Base-by-base conservation (phyloP, 2,888 invertebrate genomes). In the Chromoteleia sp. region DNA sequence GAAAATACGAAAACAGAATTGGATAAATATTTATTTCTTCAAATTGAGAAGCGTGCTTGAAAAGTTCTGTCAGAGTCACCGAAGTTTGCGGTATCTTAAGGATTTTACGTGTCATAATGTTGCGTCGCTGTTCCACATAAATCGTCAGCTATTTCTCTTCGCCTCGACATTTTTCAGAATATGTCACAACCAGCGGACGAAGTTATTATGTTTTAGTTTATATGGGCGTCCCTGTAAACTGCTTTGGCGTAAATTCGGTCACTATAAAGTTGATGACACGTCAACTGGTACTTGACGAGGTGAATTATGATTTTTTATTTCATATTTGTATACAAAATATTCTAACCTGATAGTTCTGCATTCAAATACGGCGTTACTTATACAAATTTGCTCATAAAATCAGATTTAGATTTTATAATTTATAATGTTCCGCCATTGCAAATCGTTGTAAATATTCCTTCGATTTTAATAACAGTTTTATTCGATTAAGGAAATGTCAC, bases 11-110 rank as follows among this genome's bases (percentile, higher is more conserved):
- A 30, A 52, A 29, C 7, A 52, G 36, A 17, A 15, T 54, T 54
- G 54, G n/a, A 29, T 33, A 33, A 54, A 56, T 43, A 59, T 59
- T 59, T 41, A 41, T 41, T 59, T 59, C 7, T 29, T 25, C 15
- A 43, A 41, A 41, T 43, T 41, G 39, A 39, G 14, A 59, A 45
- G 15, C 10, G 14, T 30, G 10, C 12, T 45, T 19, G 19, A 19
- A 45, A 19, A 17, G 4, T 4, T 10, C 4, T 41, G 39, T 41
- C 39, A 12, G 10, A n/a, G 0, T n/a, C 4, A 36, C 36, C 41
- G 25, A 59, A 43, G 15, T 59, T 43, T 29, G 19, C 10, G 12
- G 36, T 5, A 14, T 41, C 58, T 58, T 41, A 25, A 58, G n/a
- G 41, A 41, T 41, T 12, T 36, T 39, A 36, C 2, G 6, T 41